These are phyloP conservation scores for Thunnus maccoyii DNA, from an alignment of 2,113 vertebrate genomes.

Conservation along the genomic window DNA sequence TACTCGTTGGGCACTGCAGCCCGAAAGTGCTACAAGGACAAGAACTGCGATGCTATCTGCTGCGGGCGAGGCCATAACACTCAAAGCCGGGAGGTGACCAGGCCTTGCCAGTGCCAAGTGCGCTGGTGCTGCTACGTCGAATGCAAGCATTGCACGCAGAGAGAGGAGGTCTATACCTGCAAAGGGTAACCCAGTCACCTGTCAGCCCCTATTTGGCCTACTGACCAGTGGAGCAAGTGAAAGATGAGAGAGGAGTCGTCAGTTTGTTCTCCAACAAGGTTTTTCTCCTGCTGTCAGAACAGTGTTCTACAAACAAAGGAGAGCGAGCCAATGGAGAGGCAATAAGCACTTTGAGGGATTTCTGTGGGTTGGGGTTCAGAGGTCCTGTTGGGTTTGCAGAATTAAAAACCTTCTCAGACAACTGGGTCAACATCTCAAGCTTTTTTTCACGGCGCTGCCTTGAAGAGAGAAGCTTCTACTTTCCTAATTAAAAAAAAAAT, in stretches of 20 bases:
- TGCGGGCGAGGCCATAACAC: conserved; percentile 98
- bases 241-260: conserved; percentile 47
- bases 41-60: conserved; percentile 99
- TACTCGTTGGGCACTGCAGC: conserved; percentile 93
- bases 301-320: conserved; percentile 58
- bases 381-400: conserved; percentile 51
- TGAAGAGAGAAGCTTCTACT: conserved; percentile 55
- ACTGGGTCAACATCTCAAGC: conserved; percentile 77
- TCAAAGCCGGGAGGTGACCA: conserved; percentile 95
- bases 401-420: conserved; percentile 65
- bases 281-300: conserved; percentile 64
- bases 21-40: conserved; percentile 97
- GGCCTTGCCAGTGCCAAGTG: conserved; percentile 98
- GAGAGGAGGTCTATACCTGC: conserved; percentile 98
- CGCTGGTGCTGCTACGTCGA: conserved; percentile 99
- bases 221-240: conserved; percentile 47
- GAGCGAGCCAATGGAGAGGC: conserved; percentile 65
- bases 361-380: conserved; percentile 67
- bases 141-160: conserved; percentile 97
- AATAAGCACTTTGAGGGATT: conserved; percentile 84
- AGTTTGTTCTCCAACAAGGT: conserved; percentile 60
- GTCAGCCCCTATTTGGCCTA: conserved; percentile 3
- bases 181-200: conserved; percentile 86
- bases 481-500: conserved; percentile 30
- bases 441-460: conserved; percentile 62